Evolutionary conservation across 2,888 invertebrate species (phyloP).

Genomic region (Chloromyia formosa): DNA sequence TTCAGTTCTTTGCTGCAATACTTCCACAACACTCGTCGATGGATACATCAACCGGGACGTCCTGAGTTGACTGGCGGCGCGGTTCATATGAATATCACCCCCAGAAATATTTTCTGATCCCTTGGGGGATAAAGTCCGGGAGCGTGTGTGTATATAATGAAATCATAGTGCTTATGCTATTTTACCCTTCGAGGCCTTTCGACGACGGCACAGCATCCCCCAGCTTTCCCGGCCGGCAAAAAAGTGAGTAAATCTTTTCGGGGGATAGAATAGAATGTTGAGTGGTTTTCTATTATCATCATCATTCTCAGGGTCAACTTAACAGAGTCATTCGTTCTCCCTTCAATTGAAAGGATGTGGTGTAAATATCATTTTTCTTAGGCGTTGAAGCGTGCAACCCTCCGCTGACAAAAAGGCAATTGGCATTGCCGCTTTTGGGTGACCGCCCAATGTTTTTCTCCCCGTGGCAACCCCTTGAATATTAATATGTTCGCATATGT

Average conservation of each 20-base stretch:
- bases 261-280: slow-evolving; percentile 28
- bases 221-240: background rate
- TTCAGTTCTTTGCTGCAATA: slow-evolving; percentile 30
- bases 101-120: background rate
- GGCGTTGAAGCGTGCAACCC: slow-evolving; percentile 63
- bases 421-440: slow-evolving; percentile 37
- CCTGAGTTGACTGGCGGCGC: no score
- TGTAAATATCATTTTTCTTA: slow-evolving; percentile 57
- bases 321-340: background rate
- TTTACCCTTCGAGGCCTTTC: slow-evolving; percentile 26
- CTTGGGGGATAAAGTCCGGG: background rate
- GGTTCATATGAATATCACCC: slow-evolving; percentile 39
- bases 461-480: slow-evolving; percentile 17
- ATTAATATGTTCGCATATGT: slow-evolving; percentile 38
- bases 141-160: slow-evolving; percentile 31
- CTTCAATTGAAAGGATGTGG: slow-evolving; percentile 22
- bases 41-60: no score
- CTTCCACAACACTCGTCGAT: background rate
- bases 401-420: slow-evolving; percentile 45
- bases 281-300: slow-evolving; percentile 45
- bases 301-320: slow-evolving; percentile 35
- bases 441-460: slow-evolving; percentile 42
- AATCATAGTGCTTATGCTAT: slow-evolving; percentile 31
- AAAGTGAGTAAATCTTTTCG: slow-evolving; percentile 29
- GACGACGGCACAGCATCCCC: slow-evolving; percentile 17